Conservation (phyloP, 2,888 invertebrate species). For the Nudaria mundana region DNA sequence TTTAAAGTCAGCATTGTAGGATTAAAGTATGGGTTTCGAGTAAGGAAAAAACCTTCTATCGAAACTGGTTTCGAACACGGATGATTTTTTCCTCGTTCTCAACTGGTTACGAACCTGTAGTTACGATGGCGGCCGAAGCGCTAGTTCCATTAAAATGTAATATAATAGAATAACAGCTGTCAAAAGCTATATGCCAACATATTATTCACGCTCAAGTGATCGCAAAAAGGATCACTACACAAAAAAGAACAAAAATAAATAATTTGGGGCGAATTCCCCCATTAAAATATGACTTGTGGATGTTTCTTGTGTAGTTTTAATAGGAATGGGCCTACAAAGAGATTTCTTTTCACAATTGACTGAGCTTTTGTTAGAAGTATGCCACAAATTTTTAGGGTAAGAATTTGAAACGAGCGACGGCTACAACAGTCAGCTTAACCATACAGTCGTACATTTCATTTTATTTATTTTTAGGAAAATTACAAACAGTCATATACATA, state of each 20-base stretch:
- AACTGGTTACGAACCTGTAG: too few species aligned
- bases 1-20: too few species aligned
- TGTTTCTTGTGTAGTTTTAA: constrained; percentile 53
- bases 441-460: too few species aligned
- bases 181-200: constrained; percentile 40
- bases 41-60: too few species aligned
- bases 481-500: too few species aligned
- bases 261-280: constrained; percentile 55
- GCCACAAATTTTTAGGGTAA: constrained; percentile 22
- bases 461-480: too few species aligned
- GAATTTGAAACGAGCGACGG: constrained; percentile 1
- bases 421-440: too few species aligned
- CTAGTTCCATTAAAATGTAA: constrained; percentile 2
- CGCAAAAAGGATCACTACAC: constrained; percentile 46
- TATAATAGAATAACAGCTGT: constrained; percentile 27
- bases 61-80: too few species aligned
- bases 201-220: constrained; percentile 52
- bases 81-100: too few species aligned
- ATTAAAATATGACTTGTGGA: constrained; percentile 68
- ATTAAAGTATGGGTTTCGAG: too few species aligned
- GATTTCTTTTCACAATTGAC: constrained; percentile 55
- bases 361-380: constrained; percentile 46
- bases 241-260: constrained; percentile 72
- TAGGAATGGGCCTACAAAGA: constrained; percentile 53
- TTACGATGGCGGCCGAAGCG: too few species aligned